A percentile compares a stretch with the other conserved stretches of the same genome.
phyloP scores from a whole-genome alignment of 2,113 vertebrate species.

The Urocitellus parryii region DNA sequence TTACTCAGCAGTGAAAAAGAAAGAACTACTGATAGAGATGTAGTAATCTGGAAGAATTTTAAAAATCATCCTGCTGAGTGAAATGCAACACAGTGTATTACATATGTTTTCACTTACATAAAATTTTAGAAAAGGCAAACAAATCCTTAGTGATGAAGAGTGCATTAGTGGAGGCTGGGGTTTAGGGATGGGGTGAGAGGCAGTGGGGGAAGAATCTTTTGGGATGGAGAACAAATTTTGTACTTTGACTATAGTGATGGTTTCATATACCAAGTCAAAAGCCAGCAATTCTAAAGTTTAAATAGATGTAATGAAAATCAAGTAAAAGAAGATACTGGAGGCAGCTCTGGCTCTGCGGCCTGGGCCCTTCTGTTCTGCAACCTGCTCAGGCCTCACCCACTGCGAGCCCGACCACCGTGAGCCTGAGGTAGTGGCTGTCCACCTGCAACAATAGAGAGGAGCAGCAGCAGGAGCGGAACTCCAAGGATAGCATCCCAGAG shows the following conservation, averaged over 20 bases:
- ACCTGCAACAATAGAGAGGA: too few relatives aligned
- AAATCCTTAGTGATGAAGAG: slow-evolving; percentile 1
- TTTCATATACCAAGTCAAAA: slow-evolving; percentile 7
- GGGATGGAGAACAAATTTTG: not conserved
- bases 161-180: not conserved
- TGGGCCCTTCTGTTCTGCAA: too few relatives aligned
- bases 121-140: slow-evolving; percentile 30
- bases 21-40: not conserved
- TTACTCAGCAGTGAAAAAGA: not conserved
- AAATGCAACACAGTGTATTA: not conserved
- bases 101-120: not conserved
- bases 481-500: too few relatives aligned
- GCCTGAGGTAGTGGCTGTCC: too few relatives aligned
- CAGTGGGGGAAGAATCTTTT: not conserved
- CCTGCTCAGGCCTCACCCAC: too few relatives aligned
- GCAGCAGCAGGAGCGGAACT: too few relatives aligned
- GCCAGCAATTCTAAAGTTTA: not conserved
- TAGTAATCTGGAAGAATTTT: not conserved
- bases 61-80: not conserved
- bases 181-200: not conserved
- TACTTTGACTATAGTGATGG: not conserved
- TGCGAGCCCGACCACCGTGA: too few relatives aligned
- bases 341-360: too few relatives aligned
- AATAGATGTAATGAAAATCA: not conserved
- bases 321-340: not conserved